Percentiles rank a stretch among this genome's conserved stretches.
Conservation (phyloP, 2,113 vertebrate genomes). For the Chloebia gouldiae region DNA sequence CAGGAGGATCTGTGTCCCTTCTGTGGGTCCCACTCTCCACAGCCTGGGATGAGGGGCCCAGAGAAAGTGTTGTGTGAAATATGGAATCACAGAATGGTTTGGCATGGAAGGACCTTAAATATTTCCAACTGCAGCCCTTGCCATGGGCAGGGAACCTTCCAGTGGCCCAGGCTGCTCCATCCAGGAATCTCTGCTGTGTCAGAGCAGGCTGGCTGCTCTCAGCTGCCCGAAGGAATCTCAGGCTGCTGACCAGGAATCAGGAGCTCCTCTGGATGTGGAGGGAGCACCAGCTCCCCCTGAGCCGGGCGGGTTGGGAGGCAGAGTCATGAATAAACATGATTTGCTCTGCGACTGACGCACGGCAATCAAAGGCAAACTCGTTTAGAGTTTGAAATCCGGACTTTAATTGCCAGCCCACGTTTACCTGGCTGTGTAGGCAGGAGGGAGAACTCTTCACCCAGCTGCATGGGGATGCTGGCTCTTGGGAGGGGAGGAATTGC, state of each 20-base stretch:
- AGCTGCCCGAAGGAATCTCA: accelerated
- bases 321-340: not conserved
- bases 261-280: not conserved
- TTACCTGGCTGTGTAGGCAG: constrained; percentile 13
- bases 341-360: constrained; percentile 3
- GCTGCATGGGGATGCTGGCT: not conserved
- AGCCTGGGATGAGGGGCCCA: not conserved
- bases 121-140: not conserved
- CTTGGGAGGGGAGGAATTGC: not conserved
- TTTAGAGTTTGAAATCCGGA: not conserved
- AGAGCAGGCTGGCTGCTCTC: accelerated
- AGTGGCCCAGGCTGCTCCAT: accelerated
- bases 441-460: constrained; percentile 38
- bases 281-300: not conserved
- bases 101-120: not conserved
- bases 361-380: constrained; percentile 4
- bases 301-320: not conserved
- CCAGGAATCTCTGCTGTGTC: not conserved
- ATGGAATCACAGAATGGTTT: not conserved
- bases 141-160: not conserved
- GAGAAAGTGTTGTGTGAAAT: too few species aligned
- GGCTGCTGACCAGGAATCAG: not conserved
- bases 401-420: constrained; percentile 36
- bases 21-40: accelerated
- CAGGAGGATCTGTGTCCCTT: not conserved